Evolutionary conservation across 2,888 invertebrate genomes (phyloP), one percentile per base, ranked within the genome.

Genomic region (Polietes domitor): DNA sequence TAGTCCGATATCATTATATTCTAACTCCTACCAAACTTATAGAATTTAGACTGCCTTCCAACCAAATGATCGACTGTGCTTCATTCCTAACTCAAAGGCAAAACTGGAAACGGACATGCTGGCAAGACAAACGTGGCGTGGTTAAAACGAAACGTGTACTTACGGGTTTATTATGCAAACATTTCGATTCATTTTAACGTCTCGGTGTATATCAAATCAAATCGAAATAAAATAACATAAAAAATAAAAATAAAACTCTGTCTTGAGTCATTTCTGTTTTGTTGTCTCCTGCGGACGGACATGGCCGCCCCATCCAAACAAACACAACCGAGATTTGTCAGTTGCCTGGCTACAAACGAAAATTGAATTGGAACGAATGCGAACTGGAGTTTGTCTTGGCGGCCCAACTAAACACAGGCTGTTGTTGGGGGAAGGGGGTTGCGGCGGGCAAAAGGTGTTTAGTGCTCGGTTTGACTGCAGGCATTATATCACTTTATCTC

Each of bases 401-500:
- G 9, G n/a, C n/a, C n/a, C n/a, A n/a, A n/a, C n/a, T n/a, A n/a
- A n/a, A n/a, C n/a, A n/a, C n/a, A n/a, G n/a, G n/a, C n/a, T n/a
- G n/a, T n/a, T n/a, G n/a, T n/a, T n/a, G n/a, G n/a, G 50, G 3
- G 21, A 26, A 3, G 58, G 15, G 58, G 58, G 21, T n/a, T n/a
- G 37, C 6, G 37, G 53, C 21, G 12, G 6, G 68, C 43, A 76
- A 47, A 37, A 71, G 74, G 77, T 77, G 61, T 68, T 77, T 70
- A 77, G 41, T 78, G 50, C 75, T 84, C 73, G 47, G 77, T 84
- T 80, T 58, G 75, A 81, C 78, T 81, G 73, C 76, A 81, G 78
- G 53, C 84, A 84, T 84, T 84, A 84, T 84, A 84, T 84, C 84
- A 84, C 84, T 81, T 84, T 84, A 84, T 84, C n/a, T n/a, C 84